These are phyloP conservation scores for Fukomys damarensis DNA, from an alignment of 2,113 vertebrate genomes.

Conservation along the genomic window DNA sequence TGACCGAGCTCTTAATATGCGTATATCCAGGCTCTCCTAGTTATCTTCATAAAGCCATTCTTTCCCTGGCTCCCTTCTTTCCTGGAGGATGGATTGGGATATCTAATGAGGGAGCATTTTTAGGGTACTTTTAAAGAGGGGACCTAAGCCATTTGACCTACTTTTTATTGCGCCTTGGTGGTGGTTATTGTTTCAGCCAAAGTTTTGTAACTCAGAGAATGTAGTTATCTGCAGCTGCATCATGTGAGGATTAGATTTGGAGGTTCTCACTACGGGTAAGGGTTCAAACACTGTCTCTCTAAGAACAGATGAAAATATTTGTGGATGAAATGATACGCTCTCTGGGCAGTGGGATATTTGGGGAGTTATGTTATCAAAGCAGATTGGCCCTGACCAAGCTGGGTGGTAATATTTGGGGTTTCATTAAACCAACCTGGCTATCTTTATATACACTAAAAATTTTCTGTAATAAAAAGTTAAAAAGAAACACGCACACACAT, in stretches of 20 bases:
- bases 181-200: not conserved
- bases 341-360: not conserved
- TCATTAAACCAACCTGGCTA: not conserved
- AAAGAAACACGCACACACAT: too few species aligned
- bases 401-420: not conserved
- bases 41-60: slow-evolving; percentile 28
- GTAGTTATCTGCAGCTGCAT: not conserved
- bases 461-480: not conserved
- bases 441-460: not conserved
- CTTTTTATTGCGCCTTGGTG: not conserved
- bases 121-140: not conserved
- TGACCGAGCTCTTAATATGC: not conserved
- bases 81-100: not conserved
- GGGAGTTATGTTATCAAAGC: not conserved
- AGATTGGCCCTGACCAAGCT: not conserved
- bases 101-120: not conserved
- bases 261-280: not conserved
- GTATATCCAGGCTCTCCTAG: not conserved
- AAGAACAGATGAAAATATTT: not conserved
- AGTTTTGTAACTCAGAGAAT: not conserved
- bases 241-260: not conserved
- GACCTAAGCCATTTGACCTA: not conserved
- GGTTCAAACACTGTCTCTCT: not conserved
- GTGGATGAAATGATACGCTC: not conserved
- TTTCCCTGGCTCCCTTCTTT: not conserved